phyloP scores from a whole-genome alignment of 2,888 invertebrate genomes.

The Hemicrepidius hirtus region DNA sequence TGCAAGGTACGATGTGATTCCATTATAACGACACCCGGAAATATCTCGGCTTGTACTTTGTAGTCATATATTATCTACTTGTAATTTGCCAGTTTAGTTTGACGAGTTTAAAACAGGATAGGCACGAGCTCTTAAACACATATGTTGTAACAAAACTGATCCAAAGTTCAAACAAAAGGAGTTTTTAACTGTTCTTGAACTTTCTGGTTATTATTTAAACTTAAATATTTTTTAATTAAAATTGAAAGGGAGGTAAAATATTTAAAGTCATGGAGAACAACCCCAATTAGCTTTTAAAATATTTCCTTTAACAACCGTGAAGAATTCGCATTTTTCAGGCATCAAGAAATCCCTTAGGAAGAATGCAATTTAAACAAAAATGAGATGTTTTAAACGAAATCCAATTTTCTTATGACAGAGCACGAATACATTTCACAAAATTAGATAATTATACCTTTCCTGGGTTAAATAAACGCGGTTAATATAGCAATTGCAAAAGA shows the following conservation, averaged over 20 bases:
- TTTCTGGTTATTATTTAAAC: neutral
- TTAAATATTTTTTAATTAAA: neutral
- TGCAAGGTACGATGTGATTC: slow-evolving; percentile 2
- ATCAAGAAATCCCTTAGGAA: neutral
- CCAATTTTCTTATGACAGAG: slow-evolving; percentile 13
- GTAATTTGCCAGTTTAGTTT: neutral
- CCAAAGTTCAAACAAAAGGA: too few relatives aligned
- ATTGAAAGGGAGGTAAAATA: neutral
- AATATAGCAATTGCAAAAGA: slow-evolving; percentile 15
- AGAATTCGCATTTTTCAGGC: slow-evolving; percentile 11
- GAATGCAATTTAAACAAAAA: neutral
- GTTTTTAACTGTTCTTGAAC: too few relatives aligned
- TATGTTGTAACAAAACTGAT: too few relatives aligned
- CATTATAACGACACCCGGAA: slow-evolving; percentile 14
- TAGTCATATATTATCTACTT: too few relatives aligned
- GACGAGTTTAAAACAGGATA: neutral
- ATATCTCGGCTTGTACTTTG: slow-evolving; percentile 1
- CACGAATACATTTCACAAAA: slow-evolving; percentile 21
- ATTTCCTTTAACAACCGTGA: slow-evolving; percentile 27
- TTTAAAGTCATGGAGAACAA: neutral
- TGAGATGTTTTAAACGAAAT: slow-evolving; percentile 25
- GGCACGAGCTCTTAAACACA: neutral
- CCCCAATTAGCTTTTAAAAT: slow-evolving; percentile 13
- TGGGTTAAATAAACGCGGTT: slow-evolving; percentile 15
- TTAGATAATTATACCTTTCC: slow-evolving; percentile 29